Percentiles rank a stretch among this genome's conserved stretches.
These are phyloP conservation scores for Timandra comae DNA, from an alignment of 2,888 invertebrate species.

Conservation along the genomic window DNA sequence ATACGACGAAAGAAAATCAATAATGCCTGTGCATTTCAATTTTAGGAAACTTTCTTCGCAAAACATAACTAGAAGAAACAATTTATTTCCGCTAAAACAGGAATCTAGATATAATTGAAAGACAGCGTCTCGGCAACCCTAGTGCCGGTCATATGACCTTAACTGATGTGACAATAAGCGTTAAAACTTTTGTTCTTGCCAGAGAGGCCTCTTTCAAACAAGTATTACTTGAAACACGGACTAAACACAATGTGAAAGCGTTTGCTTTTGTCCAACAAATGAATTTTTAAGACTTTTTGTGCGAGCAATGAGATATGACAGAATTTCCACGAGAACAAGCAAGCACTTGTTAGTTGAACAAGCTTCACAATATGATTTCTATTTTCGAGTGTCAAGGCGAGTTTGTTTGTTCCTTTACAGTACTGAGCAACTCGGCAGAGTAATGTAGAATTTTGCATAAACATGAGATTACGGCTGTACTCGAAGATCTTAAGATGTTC, in stretches of 20 bases:
- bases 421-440: too few relatives aligned
- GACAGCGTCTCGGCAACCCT: constrained; percentile 9
- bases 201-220: constrained; percentile 48
- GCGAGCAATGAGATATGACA: constrained; percentile 3
- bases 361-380: constrained; percentile 3
- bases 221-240: constrained; percentile 46
- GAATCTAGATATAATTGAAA: too few relatives aligned
- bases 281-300: constrained; percentile 11
- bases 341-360: neutral
- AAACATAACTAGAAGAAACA: too few relatives aligned
- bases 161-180: constrained; percentile 54
- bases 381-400: neutral
- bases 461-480: too few relatives aligned
- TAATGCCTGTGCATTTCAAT: too few relatives aligned
- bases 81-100: too few relatives aligned
- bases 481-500: too few relatives aligned
- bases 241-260: constrained; percentile 45
- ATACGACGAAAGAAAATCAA: too few relatives aligned
- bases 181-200: constrained; percentile 60
- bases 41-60: too few relatives aligned
- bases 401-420: too few relatives aligned
- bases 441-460: too few relatives aligned
- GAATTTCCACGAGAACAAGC: constrained; percentile 1
- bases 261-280: constrained; percentile 17
- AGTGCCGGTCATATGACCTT: constrained; percentile 36